These are phyloP conservation scores for Diadegma fenestrale DNA, from an alignment of 2,888 invertebrate genomes.

Conservation along the genomic window DNA sequence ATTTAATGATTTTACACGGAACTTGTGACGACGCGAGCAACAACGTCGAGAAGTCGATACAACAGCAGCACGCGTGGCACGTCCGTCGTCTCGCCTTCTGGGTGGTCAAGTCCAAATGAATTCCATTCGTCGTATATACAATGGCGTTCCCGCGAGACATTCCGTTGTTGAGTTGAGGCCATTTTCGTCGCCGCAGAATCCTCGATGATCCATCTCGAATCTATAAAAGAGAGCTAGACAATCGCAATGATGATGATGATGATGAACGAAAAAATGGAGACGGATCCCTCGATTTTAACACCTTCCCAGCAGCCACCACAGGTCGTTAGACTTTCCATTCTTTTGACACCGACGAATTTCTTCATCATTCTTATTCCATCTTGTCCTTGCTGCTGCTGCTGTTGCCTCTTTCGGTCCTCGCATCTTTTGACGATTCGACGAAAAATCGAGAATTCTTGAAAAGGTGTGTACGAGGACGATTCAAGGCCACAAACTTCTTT, in stretches of 20 bases:
- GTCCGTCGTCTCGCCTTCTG: slow-evolving; percentile 76
- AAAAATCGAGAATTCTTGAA: slow-evolving; percentile 47
- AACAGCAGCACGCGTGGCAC: slow-evolving; percentile 74
- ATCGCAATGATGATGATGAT: neutral
- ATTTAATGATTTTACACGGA: slow-evolving; percentile 60
- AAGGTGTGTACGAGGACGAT: slow-evolving; percentile 34
- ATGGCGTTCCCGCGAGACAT: slow-evolving; percentile 67
- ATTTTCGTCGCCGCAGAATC: slow-evolving; percentile 25
- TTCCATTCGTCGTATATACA: slow-evolving; percentile 77
- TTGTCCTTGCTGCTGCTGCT: neutral
- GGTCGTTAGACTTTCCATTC: neutral
- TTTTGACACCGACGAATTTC: neutral
- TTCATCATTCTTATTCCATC: neutral
- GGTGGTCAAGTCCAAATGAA: slow-evolving; percentile 80
- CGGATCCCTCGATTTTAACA: neutral
- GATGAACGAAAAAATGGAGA: neutral
- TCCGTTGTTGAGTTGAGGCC: slow-evolving; percentile 58
- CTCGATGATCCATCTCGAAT: slow-evolving; percentile 26
- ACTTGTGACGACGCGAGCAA: slow-evolving; percentile 43
- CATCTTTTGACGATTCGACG: slow-evolving; percentile 43
- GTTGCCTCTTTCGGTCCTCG: neutral
- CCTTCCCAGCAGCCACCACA: neutral
- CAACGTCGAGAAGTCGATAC: slow-evolving; percentile 44
- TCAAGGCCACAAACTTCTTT: slow-evolving; percentile 30
- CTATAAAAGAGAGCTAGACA: neutral